Percentiles rank a stretch among this genome's conserved stretches.
These are phyloP conservation scores for Stichopus chloronotus DNA, from an alignment of 35 echinoderm and acorn worm species.

Conservation along the genomic window DNA sequence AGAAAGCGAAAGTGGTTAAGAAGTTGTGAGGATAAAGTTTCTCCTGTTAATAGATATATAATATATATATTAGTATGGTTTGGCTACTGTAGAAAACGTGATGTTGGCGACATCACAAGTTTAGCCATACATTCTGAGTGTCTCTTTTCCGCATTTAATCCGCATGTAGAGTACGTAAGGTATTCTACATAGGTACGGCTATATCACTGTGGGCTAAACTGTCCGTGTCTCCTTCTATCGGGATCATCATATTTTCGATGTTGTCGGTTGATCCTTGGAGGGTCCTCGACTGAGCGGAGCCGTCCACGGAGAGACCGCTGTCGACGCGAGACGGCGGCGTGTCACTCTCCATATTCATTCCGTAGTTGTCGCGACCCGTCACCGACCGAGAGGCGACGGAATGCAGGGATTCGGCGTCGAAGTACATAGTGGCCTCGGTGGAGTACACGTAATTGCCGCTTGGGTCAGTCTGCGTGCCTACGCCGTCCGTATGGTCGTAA, in stretches of 20 bases:
- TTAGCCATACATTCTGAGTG: too few species aligned
- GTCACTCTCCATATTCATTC: neutral
- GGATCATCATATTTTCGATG: slow-evolving; percentile 45
- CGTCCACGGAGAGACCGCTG: neutral
- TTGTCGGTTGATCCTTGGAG: neutral
- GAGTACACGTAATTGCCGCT: slow-evolving; percentile 15
- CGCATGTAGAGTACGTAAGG: too few species aligned
- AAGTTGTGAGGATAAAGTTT: too few species aligned
- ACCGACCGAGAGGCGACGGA: neutral
- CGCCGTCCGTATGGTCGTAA: neutral
- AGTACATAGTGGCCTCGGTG: neutral
- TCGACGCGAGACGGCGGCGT: neutral
- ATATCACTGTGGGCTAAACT: neutral
- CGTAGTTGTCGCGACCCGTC: neutral
- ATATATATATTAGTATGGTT: too few species aligned
- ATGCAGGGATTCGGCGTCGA: neutral
- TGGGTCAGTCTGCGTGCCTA: neutral
- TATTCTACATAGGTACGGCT: neutral
- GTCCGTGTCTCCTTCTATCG: neutral
- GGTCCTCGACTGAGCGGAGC: neutral
- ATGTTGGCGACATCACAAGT: too few species aligned
- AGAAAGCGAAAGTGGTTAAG: too few species aligned
- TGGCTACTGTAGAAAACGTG: too few species aligned
- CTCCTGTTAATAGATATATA: too few species aligned
- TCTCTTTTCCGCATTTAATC: too few species aligned